Conservation (phyloP, 2,797 vertebrate species). For the Pseudochirops cupreus region DNA sequence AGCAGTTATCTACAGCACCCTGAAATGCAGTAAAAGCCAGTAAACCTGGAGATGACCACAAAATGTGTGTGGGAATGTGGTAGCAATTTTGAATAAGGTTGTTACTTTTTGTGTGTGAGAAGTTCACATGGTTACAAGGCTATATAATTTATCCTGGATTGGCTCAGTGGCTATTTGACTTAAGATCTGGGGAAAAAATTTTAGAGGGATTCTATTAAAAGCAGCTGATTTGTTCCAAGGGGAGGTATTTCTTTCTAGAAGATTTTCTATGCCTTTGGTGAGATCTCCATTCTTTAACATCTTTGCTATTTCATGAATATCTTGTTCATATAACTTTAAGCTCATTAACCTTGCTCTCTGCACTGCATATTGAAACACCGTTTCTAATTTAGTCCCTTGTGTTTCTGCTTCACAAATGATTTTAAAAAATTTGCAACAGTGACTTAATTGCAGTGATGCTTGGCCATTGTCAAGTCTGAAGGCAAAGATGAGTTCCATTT, state of each 20-base stretch:
- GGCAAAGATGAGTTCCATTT: slow-evolving; percentile 67
- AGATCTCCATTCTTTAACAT: slow-evolving; percentile 66
- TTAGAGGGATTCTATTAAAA: slow-evolving; percentile 25
- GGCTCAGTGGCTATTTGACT: slow-evolving; percentile 25
- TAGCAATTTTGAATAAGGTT: background rate
- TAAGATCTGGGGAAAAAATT: slow-evolving; percentile 30
- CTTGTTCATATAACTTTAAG: slow-evolving; percentile 77
- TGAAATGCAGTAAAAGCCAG: background rate
- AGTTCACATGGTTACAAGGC: background rate
- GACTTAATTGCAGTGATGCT: slow-evolving; percentile 81
- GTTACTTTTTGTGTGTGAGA: slow-evolving; percentile 22
- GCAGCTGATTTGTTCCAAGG: slow-evolving; percentile 55
- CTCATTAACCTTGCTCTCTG: slow-evolving; percentile 77
- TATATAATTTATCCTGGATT: background rate
- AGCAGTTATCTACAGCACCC: background rate
- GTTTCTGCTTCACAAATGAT: slow-evolving; percentile 70
- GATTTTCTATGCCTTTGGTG: slow-evolving; percentile 66
- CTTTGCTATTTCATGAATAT: slow-evolving; percentile 64
- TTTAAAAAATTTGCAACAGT: slow-evolving; percentile 72
- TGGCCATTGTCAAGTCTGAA: slow-evolving; percentile 72
- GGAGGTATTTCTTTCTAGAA: slow-evolving; percentile 40
- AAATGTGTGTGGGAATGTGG: background rate
- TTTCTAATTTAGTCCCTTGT: slow-evolving; percentile 80
- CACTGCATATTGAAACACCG: slow-evolving; percentile 69
- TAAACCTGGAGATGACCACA: background rate